Evolutionary conservation across 2,888 invertebrate genomes (phyloP).

Genomic region (Sarcophaga rosellei): DNA sequence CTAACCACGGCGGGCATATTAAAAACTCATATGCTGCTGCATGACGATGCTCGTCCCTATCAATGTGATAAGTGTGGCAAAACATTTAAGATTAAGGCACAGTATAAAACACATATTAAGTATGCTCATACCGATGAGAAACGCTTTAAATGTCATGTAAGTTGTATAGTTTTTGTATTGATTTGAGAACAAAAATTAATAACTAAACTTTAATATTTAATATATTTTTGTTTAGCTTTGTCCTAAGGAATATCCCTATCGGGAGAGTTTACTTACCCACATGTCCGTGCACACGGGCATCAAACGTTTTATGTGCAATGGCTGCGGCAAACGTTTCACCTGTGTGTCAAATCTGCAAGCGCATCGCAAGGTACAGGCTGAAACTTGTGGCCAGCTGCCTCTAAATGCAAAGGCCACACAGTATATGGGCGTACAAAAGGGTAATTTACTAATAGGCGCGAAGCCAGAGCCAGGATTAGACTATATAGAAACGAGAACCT

Average conservation of each 20-base stretch:
- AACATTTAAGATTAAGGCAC: conserved; percentile 79
- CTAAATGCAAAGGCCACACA: conserved; percentile 79
- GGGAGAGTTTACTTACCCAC: conserved; percentile 82
- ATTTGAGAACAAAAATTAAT: conserved; percentile 30
- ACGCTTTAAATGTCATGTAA: conserved; percentile 82
- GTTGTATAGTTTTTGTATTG: conserved; percentile 49
- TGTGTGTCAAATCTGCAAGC: conserved; percentile 83
- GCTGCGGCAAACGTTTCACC: conserved; percentile 82
- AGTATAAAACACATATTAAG: conserved; percentile 79
- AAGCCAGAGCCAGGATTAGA: conserved; percentile 79
- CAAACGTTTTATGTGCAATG: conserved; percentile 82
- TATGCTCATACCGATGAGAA: conserved; percentile 82
- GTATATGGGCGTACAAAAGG: conserved; percentile 80
- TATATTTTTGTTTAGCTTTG: conserved; percentile 73
- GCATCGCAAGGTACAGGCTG: conserved; percentile 81
- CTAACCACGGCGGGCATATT: conserved; percentile 81
- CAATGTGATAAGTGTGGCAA: conserved; percentile 79
- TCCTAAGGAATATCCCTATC: conserved; percentile 82
- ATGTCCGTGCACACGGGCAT: conserved; percentile 82
- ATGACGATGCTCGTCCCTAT: conserved; percentile 79
- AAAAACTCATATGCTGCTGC: conserved; percentile 81
- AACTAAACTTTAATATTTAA: not conserved
- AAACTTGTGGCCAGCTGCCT: conserved; percentile 81
- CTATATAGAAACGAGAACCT: conserved; percentile 77
- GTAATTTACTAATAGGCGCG: conserved; percentile 77